Conservation (phyloP, 2,113 vertebrate genomes). For the Ginglymostoma cirratum region DNA sequence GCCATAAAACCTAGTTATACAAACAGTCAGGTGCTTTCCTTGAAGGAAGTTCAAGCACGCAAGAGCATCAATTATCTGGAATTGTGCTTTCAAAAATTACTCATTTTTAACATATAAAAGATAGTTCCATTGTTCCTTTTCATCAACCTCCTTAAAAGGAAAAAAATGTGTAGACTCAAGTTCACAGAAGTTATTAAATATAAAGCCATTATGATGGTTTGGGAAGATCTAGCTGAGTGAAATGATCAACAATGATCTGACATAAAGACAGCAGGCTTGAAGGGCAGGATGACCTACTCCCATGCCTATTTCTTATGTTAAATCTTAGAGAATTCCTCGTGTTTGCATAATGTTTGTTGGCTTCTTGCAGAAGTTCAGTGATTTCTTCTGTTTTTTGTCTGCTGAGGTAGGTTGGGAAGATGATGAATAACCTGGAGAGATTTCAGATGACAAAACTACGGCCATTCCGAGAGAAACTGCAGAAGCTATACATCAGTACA, state of each 20-base stretch:
- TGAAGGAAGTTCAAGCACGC: no score
- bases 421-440: conserved; percentile 90
- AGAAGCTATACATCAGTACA: conserved; percentile 90
- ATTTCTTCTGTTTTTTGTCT: conserved; percentile 34
- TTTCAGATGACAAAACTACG: conserved; percentile 91
- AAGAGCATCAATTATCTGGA: no score
- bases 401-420: conserved; percentile 77
- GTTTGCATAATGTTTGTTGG: neutral
- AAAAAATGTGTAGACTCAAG: no score
- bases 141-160: no score
- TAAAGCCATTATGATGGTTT: neutral
- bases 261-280: neutral
- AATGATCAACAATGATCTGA: no score
- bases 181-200: no score
- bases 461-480: conserved; percentile 94
- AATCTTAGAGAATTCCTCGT: neutral
- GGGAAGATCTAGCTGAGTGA: neutral
- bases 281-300: neutral
- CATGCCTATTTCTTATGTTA: neutral
- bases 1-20: no score
- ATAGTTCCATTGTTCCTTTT: no score
- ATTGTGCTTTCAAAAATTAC: no score
- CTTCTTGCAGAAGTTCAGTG: neutral
- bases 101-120: no score
- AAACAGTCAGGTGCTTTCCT: no score